These are phyloP conservation scores for Enteromius unitaeniatus DNA, from an alignment of 2,797 vertebrate species.

Conservation along the genomic window DNA sequence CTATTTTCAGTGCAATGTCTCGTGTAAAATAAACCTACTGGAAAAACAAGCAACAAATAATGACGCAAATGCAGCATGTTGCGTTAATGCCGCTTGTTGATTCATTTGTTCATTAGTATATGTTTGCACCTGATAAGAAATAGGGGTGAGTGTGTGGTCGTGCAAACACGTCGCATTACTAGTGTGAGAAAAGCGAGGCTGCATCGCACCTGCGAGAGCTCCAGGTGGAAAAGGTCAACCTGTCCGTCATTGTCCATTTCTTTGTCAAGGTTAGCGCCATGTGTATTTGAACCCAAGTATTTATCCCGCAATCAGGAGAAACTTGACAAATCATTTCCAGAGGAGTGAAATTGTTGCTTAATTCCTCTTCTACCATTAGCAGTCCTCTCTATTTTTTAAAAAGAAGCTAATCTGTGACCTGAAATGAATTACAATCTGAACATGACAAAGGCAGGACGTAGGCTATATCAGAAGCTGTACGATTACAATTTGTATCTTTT, in stretches of 20 bases:
- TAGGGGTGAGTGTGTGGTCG: constrained; percentile 32
- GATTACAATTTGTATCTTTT: too few relatives aligned
- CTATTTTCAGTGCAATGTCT: constrained; percentile 68
- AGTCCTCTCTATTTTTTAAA: too few relatives aligned
- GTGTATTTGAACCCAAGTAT: neutral
- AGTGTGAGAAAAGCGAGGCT: constrained; percentile 52
- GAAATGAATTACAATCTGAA: neutral
- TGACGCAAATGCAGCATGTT: constrained; percentile 63
- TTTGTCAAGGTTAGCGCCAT: constrained; percentile 48
- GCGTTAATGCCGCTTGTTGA: constrained; percentile 22
- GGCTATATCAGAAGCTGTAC: neutral
- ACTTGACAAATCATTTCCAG: neutral
- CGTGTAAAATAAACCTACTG: constrained; percentile 67
- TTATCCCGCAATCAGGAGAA: neutral
- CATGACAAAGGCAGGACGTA: neutral
- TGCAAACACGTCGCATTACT: constrained; percentile 10
- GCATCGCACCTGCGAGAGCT: constrained; percentile 51
- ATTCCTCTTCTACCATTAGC: neutral
- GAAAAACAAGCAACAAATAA: constrained; percentile 68
- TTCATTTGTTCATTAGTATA: constrained; percentile 43
- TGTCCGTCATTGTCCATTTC: constrained; percentile 49
- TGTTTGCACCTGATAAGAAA: constrained; percentile 49
- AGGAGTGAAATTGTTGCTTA: neutral
- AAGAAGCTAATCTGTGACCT: neutral
- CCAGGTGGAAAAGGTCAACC: constrained; percentile 45